phyloP scores from a whole-genome alignment of 2,113 vertebrate genomes.

The Periophthalmus modestus region DNA sequence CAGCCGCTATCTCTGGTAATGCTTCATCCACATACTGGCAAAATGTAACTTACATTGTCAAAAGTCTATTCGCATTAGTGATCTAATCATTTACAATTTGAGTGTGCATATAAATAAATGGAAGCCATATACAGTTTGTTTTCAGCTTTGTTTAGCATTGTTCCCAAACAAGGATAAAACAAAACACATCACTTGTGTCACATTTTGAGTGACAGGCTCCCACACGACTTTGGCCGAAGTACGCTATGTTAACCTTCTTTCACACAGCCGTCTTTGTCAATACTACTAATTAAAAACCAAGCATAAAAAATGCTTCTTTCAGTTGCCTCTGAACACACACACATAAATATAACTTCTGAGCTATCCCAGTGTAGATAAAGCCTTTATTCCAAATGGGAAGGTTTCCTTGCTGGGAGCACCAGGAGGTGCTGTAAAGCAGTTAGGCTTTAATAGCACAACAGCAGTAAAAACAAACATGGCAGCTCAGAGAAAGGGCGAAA shows the following conservation, averaged over 20 bases:
- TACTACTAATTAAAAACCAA: neutral
- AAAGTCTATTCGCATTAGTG: neutral
- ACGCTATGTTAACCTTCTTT: neutral
- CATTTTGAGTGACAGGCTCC: neutral
- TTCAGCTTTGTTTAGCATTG: neutral
- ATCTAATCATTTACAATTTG: neutral
- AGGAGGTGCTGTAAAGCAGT: constrained; percentile 78
- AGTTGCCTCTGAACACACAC: neutral
- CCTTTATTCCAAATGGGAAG: constrained; percentile 36
- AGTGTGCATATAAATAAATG: neutral
- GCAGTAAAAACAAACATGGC: constrained; percentile 76
- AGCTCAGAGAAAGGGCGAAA: constrained; percentile 55
- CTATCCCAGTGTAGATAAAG: neutral
- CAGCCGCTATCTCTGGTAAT: constrained; percentile 6
- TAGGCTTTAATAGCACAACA: constrained; percentile 72
- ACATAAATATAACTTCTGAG: constrained; percentile 3
- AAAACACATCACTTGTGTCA: neutral
- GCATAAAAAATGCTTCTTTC: neutral
- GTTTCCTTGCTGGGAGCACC: constrained; percentile 72
- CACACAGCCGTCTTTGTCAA: neutral
- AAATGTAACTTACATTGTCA: neutral
- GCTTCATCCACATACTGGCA: constrained; percentile 22
- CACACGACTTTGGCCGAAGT: neutral
- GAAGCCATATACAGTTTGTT: neutral
- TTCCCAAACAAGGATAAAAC: neutral